Evolutionary conservation across 2,797 vertebrate species (phyloP).

Genomic region (Molossus molossus): DNA sequence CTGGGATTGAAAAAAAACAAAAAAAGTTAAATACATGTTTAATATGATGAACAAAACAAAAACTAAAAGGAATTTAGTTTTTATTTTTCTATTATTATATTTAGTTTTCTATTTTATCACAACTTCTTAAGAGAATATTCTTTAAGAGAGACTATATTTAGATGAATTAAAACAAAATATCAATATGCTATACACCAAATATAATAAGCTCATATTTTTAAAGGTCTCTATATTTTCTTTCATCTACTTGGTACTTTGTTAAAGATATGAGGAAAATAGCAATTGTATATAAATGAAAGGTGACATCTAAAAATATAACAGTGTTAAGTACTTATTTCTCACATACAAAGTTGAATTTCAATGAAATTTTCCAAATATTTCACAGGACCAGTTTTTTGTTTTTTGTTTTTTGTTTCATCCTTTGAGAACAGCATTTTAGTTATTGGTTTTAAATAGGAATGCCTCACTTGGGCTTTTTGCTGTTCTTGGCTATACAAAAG

Average conservation of each 20-base stretch:
- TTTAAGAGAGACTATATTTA: conserved; percentile 8
- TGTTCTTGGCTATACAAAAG: neutral
- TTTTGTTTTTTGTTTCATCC: neutral
- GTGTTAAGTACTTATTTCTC: conserved; percentile 47
- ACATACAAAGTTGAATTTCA: conserved; percentile 23
- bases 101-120: conserved; percentile 44
- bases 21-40: conserved; percentile 34
- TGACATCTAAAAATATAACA: neutral
- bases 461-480: neutral
- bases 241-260: conserved; percentile 56
- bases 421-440: conserved; percentile 54
- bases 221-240: conserved; percentile 51
- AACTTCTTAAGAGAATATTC: conserved; percentile 37
- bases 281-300: conserved; percentile 18
- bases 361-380: conserved; percentile 60
- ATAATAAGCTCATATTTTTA: conserved; percentile 12
- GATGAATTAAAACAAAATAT: conserved; percentile 58
- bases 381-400: neutral
- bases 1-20: conserved; percentile 87
- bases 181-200: neutral
- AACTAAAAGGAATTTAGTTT: conserved; percentile 41
- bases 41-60: conserved; percentile 50
- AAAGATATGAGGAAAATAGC: conserved; percentile 40
- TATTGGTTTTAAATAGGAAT: conserved; percentile 23
- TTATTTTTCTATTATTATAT: conserved; percentile 51